phyloP scores from a whole-genome alignment of 2,888 invertebrate species.

The Megastigmus dorsalis region DNA sequence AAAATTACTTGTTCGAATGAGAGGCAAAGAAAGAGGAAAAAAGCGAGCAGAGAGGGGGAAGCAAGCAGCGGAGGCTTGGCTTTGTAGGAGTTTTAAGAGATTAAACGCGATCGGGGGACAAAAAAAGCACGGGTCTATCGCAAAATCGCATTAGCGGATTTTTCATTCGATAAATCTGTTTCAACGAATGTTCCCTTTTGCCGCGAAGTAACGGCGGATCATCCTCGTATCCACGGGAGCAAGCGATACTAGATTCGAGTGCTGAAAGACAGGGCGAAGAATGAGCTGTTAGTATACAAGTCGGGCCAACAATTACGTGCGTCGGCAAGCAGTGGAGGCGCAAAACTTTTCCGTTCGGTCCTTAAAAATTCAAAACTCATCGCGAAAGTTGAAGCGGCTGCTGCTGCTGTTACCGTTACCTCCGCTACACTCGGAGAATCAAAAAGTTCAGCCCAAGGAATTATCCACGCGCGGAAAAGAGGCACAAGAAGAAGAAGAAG shows the following conservation, averaged over 20 bases:
- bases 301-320: constrained; percentile 46
- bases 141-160: constrained; percentile 32
- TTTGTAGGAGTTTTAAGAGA: constrained; percentile 39
- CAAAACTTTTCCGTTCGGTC: constrained; percentile 41
- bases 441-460: constrained; percentile 47
- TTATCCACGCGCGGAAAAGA: no score
- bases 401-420: not conserved
- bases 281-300: constrained; percentile 39
- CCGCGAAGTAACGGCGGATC: no score
- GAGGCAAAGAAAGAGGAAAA: not conserved
- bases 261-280: constrained; percentile 23
- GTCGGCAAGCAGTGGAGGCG: constrained; percentile 1
- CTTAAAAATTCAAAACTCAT: constrained; percentile 55
- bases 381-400: constrained; percentile 34
- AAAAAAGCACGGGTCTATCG: constrained; percentile 19
- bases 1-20: constrained; percentile 23
- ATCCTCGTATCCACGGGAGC: no score
- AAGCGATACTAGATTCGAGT: constrained; percentile 6
- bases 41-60: not conserved
- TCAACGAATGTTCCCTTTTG: constrained; percentile 35
- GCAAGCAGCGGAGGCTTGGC: not conserved
- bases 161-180: constrained; percentile 44
- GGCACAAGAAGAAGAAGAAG: no score
- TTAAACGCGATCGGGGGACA: no score
- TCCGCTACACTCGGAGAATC: constrained; percentile 49